phyloP scores from a whole-genome alignment of 2,797 vertebrate species.

The Syngnathus acus region DNA sequence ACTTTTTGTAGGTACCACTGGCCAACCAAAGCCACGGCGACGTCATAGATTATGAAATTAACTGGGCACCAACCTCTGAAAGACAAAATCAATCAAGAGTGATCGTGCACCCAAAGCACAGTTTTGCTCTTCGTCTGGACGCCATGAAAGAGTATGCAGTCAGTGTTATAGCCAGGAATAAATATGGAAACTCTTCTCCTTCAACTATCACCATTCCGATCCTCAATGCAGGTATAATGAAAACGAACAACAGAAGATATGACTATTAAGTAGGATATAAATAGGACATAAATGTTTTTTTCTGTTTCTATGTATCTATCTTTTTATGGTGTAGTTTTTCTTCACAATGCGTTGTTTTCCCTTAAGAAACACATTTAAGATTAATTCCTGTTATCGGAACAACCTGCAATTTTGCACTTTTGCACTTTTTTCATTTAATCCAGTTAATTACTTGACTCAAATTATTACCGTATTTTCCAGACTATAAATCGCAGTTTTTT shows the following conservation, averaged over 20 bases:
- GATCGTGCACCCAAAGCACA: background rate
- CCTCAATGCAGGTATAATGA: conserved; percentile 32
- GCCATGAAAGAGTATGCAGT: conserved; percentile 14
- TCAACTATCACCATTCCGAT: conserved; percentile 37
- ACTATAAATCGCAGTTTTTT: too few species aligned
- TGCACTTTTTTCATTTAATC: too few species aligned
- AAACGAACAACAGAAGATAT: too few species aligned
- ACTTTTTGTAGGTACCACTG: conserved; percentile 30
- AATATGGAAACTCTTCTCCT: conserved; percentile 43
- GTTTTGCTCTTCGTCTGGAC: conserved; percentile 14
- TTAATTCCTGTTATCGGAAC: too few species aligned
- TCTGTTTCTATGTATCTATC: background rate
- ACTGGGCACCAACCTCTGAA: conserved; percentile 14
- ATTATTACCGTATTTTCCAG: too few species aligned
- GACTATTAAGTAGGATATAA: too few species aligned
- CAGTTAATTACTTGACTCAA: too few species aligned
- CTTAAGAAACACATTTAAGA: too few species aligned
- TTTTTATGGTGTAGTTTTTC: too few species aligned
- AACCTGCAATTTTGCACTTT: too few species aligned
- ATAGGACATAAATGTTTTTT: too few species aligned
- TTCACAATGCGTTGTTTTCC: too few species aligned
- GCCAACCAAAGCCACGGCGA: conserved; percentile 53
- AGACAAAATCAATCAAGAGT: background rate
- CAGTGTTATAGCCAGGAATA: conserved; percentile 53
- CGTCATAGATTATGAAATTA: conserved; percentile 52